Percentiles rank a stretch among this genome's conserved stretches.
Conservation (phyloP, 2,113 vertebrate species). For the Lagopus muta region DNA sequence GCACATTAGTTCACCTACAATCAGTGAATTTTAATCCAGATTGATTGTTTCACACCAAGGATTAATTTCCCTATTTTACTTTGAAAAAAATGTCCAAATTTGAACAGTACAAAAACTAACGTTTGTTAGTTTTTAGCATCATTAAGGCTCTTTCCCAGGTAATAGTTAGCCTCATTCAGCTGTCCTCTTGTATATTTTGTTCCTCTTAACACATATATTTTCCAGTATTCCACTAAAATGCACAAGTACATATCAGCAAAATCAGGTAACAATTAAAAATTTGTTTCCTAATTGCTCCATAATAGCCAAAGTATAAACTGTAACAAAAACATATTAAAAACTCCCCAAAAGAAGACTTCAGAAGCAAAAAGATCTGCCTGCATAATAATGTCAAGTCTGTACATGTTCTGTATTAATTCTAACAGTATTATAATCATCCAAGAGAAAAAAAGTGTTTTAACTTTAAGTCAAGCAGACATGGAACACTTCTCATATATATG, state of each 20-base stretch:
- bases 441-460: not conserved
- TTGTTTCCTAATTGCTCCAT: constrained; percentile 5
- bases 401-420: not conserved
- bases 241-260: not conserved
- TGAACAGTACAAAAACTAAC: constrained; percentile 32
- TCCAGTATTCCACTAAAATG: not conserved
- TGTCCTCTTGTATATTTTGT: not conserved
- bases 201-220: not conserved
- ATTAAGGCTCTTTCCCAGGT: not conserved
- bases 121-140: not conserved
- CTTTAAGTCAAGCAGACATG: not conserved
- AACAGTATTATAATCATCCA: not conserved
- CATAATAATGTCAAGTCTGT: not conserved
- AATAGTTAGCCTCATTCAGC: constrained; percentile 8
- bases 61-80: not conserved
- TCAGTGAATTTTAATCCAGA: constrained; percentile 20
- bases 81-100: not conserved
- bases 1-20: constrained; percentile 23
- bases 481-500: not conserved
- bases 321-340: not conserved
- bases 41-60: not conserved
- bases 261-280: not conserved
- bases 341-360: not conserved
- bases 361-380: not conserved
- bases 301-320: constrained; percentile 14